Evolutionary conservation across 2,797 vertebrate species (phyloP).

Genomic region (Gadopsis marmoratus): DNA sequence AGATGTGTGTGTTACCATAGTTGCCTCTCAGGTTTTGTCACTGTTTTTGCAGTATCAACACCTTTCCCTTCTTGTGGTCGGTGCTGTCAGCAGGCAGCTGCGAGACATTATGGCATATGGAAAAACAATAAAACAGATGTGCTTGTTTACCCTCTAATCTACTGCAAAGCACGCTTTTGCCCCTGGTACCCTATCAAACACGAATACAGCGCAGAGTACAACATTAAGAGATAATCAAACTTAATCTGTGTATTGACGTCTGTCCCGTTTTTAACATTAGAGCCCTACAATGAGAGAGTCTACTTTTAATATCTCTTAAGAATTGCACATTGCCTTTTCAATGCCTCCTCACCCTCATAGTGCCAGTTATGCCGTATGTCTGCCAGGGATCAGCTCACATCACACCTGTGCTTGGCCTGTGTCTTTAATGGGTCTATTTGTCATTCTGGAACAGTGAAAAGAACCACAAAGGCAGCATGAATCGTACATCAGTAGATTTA

Average conservation of each 20-base stretch:
- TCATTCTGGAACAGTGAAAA: constrained; percentile 8
- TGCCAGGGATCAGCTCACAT: constrained; percentile 27
- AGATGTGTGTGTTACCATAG: background rate
- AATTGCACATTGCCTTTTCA: constrained; percentile 50
- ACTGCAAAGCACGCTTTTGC: constrained; percentile 10
- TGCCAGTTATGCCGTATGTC: constrained; percentile 44
- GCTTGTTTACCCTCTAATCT: constrained; percentile 36
- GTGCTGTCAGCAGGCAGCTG: constrained; percentile 17
- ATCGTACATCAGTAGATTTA: constrained; percentile 27
- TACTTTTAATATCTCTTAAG: constrained; percentile 25
- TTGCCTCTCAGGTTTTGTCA: background rate
- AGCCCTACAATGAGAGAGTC: background rate
- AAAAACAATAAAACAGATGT: constrained; percentile 12
- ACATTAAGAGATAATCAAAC: constrained; percentile 59
- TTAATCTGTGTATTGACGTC: constrained; percentile 19
- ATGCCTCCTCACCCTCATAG: constrained; percentile 16
- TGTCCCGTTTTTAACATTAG: constrained; percentile 13
- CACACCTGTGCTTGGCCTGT: constrained; percentile 35
- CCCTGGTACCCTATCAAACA: constrained; percentile 18
- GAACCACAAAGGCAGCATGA: background rate
- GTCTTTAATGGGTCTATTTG: constrained; percentile 4
- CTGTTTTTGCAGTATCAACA: background rate
- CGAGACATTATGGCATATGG: background rate
- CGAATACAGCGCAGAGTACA: constrained; percentile 26
- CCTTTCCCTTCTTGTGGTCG: constrained; percentile 1